A percentile compares a stretch with the other conserved stretches of the same genome.
Conservation (phyloP, 2,797 vertebrate species). For the Loriculus beryllinus region DNA sequence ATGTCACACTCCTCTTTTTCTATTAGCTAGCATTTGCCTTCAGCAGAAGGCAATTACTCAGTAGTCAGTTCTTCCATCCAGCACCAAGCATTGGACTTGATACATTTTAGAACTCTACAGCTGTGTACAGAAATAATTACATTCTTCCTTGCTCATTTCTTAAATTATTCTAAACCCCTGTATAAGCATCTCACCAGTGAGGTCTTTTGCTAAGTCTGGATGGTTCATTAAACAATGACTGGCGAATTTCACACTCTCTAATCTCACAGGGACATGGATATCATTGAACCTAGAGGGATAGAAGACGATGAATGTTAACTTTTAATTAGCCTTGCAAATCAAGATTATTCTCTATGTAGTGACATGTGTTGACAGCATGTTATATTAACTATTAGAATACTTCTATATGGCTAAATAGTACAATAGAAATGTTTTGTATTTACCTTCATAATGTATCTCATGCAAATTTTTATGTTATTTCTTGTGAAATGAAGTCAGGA, state of each 20-base stretch:
- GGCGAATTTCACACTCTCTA: constrained; percentile 99
- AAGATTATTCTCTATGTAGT: neutral
- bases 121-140: neutral
- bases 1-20: neutral
- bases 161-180: constrained; percentile 10
- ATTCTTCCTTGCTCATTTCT: neutral
- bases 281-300: constrained; percentile 90
- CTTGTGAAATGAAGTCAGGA: neutral
- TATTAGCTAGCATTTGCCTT: neutral
- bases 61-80: neutral
- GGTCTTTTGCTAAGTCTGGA: constrained; percentile 95
- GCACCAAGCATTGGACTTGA: neutral
- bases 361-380: neutral
- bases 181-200: constrained; percentile 85
- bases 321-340: constrained; percentile 49
- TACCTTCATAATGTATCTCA: neutral
- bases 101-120: neutral
- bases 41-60: neutral
- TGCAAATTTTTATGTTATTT: neutral
- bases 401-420: neutral
- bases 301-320: constrained; percentile 62
- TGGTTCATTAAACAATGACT: constrained; percentile 99
- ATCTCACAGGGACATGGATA: constrained; percentile 97
- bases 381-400: neutral
- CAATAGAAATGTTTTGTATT: neutral